These are phyloP conservation scores for Ispidina picta DNA, from an alignment of 2,797 vertebrate genomes.

Conservation along the genomic window DNA sequence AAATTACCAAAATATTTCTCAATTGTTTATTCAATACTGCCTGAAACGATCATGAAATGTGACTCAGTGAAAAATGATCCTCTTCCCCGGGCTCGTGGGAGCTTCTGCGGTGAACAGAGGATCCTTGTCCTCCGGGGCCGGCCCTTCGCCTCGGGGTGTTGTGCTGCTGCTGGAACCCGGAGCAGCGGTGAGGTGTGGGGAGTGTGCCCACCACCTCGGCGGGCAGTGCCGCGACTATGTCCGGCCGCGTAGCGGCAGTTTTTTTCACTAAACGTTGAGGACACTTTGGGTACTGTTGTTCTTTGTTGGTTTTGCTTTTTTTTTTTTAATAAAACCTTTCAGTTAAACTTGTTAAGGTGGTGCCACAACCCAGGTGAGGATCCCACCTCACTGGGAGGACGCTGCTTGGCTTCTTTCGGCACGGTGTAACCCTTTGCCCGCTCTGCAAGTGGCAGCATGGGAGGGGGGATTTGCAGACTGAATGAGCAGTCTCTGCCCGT, in stretches of 20 bases:
- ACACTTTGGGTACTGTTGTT: background rate
- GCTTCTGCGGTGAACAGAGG: slow-evolving; percentile 36
- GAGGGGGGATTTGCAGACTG: background rate
- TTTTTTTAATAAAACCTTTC: background rate
- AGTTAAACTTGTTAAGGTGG: background rate
- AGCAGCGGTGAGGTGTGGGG: background rate
- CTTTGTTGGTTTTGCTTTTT: background rate
- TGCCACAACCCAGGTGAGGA: background rate
- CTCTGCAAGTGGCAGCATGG: background rate
- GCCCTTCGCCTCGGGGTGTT: background rate
- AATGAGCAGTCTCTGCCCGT: background rate
- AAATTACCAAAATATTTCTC: too few species aligned
- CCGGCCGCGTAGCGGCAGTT: background rate
- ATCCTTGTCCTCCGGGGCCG: slow-evolving; percentile 23
- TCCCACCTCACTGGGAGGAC: fast-evolving
- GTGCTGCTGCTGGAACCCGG: background rate
- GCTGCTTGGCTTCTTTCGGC: background rate
- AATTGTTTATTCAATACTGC: too few species aligned
- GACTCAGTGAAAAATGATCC: too few species aligned
- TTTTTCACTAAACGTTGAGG: background rate
- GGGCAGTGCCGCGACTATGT: background rate
- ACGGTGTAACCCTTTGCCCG: fast-evolving
- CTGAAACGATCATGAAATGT: too few species aligned
- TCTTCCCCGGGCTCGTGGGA: background rate
- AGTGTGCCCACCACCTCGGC: background rate